A percentile compares a stretch with the other conserved stretches of the same genome.
phyloP scores from a whole-genome alignment of 2,113 vertebrate genomes.

The Neolamprologus hecqui region DNA sequence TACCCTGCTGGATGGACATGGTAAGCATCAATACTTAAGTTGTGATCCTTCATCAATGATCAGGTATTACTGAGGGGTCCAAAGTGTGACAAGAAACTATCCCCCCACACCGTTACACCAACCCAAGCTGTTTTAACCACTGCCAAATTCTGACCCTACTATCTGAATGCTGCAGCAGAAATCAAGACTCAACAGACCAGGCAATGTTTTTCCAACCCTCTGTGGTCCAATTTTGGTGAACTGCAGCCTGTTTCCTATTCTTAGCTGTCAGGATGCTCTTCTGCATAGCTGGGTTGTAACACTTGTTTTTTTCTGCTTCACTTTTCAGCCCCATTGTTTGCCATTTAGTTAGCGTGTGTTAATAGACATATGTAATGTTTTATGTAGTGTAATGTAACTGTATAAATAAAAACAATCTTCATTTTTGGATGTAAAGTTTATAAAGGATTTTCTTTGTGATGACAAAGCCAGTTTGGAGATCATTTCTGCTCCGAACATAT shows the following conservation, averaged over 20 bases:
- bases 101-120: not conserved
- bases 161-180: not conserved
- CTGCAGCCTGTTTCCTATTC: not conserved
- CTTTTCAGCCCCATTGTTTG: not conserved
- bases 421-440: not conserved
- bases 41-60: too few species aligned
- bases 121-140: not conserved
- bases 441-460: not conserved
- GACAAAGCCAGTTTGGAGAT: not conserved
- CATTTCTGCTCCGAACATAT: not conserved
- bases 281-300: not conserved
- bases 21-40: not conserved
- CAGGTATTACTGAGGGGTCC: not conserved
- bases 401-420: not conserved
- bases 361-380: not conserved
- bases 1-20: not conserved
- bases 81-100: not conserved
- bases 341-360: not conserved
- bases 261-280: not conserved
- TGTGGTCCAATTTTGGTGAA: not conserved
- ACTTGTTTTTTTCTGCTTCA: not conserved
- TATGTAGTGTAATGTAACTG: not conserved
- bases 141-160: not conserved
- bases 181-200: not conserved
- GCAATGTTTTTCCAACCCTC: not conserved